Percentiles rank a stretch among this genome's conserved stretches.
These are phyloP conservation scores for Amphiprion clarkii DNA, from an alignment of 2,797 vertebrate species.

Conservation along the genomic window DNA sequence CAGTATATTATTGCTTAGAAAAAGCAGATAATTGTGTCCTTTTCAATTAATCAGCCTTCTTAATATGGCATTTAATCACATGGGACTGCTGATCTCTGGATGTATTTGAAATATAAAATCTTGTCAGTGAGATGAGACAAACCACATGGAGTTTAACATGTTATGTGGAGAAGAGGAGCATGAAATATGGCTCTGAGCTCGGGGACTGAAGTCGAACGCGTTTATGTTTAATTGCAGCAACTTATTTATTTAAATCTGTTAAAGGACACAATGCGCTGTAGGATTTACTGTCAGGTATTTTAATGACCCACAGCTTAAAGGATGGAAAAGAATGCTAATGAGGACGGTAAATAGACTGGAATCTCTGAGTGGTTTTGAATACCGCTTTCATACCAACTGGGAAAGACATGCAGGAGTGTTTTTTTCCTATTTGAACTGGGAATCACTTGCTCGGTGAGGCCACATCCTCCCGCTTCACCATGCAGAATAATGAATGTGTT, in stretches of 20 bases:
- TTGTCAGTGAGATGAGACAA: constrained; percentile 39
- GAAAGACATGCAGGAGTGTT: constrained; percentile 13
- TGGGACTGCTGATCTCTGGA: neutral
- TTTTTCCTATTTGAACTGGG: constrained; percentile 23
- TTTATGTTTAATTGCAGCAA: constrained; percentile 70
- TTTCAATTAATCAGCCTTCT: constrained; percentile 52
- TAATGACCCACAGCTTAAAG: constrained; percentile 46
- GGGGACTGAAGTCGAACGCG: constrained; percentile 55
- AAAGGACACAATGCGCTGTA: constrained; percentile 55
- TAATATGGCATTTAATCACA: constrained; percentile 51
- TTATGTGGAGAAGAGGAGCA: constrained; percentile 31
- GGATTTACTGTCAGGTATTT: constrained; percentile 54
- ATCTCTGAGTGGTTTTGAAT: constrained; percentile 28
- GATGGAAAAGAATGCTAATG: constrained; percentile 63
- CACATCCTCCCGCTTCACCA: constrained; percentile 16
- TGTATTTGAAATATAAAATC: constrained; percentile 44
- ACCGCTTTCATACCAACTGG: constrained; percentile 26
- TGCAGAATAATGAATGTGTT: constrained; percentile 46
- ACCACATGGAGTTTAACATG: constrained; percentile 40
- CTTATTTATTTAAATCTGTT: constrained; percentile 76
- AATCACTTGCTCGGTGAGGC: constrained; percentile 34
- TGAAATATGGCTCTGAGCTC: constrained; percentile 61
- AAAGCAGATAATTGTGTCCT: constrained; percentile 57
- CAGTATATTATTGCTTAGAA: neutral
- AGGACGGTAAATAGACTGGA: constrained; percentile 35